Conservation (phyloP, 1,140 invertebrate genomes). For the Drosophila nikananu region DNA sequence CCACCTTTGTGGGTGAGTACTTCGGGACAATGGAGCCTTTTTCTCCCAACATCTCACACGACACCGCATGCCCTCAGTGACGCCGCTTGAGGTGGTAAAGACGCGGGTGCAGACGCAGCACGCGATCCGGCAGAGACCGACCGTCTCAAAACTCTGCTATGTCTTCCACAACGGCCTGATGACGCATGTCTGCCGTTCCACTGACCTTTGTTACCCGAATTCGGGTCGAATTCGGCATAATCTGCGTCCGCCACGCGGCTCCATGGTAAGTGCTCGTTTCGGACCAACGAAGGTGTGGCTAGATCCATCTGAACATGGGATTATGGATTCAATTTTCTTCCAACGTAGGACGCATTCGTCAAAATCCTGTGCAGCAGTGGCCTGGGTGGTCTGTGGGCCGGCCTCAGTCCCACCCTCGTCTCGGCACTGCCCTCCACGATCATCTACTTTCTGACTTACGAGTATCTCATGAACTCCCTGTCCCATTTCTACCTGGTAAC, state of each 20-base stretch:
- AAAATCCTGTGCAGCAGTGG: conserved; percentile 97
- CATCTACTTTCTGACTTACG: conserved; percentile 98
- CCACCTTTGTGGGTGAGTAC: conserved; percentile 93
- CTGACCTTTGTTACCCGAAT: conserved; percentile 87
- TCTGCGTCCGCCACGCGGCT: conserved; percentile 94
- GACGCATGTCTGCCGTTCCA: conserved; percentile 96
- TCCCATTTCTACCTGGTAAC: conserved; percentile 86
- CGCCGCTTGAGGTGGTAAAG: conserved; percentile 99
- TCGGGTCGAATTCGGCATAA: conserved; percentile 85
- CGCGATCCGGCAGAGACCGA: conserved; percentile 92
- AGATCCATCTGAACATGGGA: not conserved
- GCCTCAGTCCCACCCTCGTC: conserved; percentile 97
- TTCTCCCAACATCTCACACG: conserved; percentile 72
- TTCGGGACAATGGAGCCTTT: not conserved
- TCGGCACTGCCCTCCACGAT: conserved; percentile 98
- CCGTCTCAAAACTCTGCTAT: conserved; percentile 95
- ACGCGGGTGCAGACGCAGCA: conserved; percentile 97
- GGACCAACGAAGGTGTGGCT: not conserved
- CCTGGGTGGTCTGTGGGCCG: conserved; percentile 96
- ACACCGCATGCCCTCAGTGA: conserved; percentile 89
- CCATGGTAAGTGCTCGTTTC: conserved; percentile 89
- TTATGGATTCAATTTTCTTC: conserved; percentile 2
- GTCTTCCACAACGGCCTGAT: conserved; percentile 99
- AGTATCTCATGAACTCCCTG: conserved; percentile 91
- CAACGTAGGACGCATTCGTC: conserved; percentile 94